Percentiles rank a stretch among this genome's conserved stretches.
Evolutionary conservation across 2,113 vertebrate species (phyloP).

Genomic region (Ciconia maguari): DNA sequence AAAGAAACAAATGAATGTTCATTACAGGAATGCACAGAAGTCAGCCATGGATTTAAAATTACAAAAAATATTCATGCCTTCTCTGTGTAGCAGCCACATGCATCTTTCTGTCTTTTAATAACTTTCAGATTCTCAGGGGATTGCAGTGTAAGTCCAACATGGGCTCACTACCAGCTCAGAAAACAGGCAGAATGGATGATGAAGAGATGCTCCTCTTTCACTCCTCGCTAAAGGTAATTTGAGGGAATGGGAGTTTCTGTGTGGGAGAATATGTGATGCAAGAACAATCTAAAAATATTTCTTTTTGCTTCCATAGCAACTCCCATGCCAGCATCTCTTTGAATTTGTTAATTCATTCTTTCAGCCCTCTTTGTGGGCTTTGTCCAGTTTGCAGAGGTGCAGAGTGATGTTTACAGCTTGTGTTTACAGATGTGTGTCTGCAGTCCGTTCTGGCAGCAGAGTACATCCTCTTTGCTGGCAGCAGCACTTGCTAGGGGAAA

Average conservation of each 20-base stretch:
- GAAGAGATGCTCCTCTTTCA: background rate
- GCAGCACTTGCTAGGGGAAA: background rate
- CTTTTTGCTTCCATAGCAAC: constrained; percentile 60
- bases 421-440: background rate
- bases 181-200: background rate
- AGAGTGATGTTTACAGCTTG: background rate
- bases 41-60: background rate
- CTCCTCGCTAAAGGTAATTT: background rate
- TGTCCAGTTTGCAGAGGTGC: background rate
- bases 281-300: constrained; percentile 59
- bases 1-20: background rate
- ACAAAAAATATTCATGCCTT: background rate
- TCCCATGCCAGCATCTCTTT: constrained; percentile 1
- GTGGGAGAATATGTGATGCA: constrained; percentile 54
- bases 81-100: background rate
- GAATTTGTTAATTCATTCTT: background rate
- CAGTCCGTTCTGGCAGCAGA: background rate
- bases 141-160: background rate
- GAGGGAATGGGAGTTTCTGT: constrained; percentile 55
- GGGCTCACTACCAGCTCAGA: background rate
- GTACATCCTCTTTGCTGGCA: background rate
- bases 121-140: background rate
- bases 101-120: background rate
- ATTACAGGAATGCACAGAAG: background rate
- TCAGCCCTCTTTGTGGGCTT: background rate